These are phyloP conservation scores for Sebastes vulpes DNA, from an alignment of 2,797 vertebrate genomes.

Conservation along the genomic window DNA sequence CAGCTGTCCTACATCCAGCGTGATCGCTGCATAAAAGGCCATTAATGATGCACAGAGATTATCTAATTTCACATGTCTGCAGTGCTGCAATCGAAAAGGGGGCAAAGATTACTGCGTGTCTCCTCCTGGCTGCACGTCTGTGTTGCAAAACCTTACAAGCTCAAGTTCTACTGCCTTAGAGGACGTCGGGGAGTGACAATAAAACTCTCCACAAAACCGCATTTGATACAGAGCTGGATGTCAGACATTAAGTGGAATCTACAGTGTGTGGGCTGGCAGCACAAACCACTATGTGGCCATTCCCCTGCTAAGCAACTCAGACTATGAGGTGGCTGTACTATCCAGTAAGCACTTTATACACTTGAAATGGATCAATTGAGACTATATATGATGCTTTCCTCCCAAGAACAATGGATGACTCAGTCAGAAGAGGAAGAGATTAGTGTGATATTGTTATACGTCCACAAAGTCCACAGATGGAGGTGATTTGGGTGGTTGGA, in stretches of 20 bases:
- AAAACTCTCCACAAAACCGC: not conserved
- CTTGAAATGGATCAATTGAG: not conserved
- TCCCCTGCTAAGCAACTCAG: not conserved
- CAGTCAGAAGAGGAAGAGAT: not conserved
- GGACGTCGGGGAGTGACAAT: not conserved
- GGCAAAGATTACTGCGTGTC: constrained; percentile 30
- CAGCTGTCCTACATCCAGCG: constrained; percentile 51
- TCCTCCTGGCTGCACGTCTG: constrained; percentile 26
- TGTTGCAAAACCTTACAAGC: not conserved
- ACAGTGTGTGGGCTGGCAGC: not conserved
- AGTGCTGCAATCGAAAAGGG: constrained; percentile 1
- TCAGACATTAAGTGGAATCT: not conserved
- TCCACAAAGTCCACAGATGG: not conserved
- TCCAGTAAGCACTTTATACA: not conserved
- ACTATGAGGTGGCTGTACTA: not conserved
- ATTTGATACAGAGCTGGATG: not conserved
- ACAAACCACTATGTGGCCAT: not conserved
- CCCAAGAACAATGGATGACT: not conserved
- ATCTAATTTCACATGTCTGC: constrained; percentile 46
- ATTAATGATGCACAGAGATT: constrained; percentile 45
- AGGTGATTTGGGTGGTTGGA: not conserved
- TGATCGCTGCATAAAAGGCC: constrained; percentile 32
- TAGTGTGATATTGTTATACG: not conserved
- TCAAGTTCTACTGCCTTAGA: not conserved
- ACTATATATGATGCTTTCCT: not conserved